Conservation (phyloP, 2,888 invertebrate species). For the Limenitis camilla region DNA sequence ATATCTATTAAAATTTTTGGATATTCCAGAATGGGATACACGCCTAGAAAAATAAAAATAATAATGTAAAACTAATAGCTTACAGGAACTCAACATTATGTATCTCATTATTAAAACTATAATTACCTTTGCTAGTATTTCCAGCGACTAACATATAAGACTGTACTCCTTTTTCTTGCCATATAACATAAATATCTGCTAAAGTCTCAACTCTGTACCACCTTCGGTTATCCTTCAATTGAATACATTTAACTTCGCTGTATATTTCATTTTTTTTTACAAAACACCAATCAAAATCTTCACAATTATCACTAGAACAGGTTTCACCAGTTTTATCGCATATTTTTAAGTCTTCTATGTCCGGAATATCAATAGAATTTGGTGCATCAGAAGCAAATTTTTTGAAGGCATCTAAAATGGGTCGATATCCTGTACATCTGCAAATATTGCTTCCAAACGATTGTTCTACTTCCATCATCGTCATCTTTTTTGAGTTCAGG, state of each 20-base stretch:
- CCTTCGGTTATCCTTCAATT: conserved; percentile 46
- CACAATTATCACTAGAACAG: conserved; percentile 23
- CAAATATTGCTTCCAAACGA: conserved; percentile 86
- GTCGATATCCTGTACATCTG: conserved; percentile 85
- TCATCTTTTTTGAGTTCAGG: conserved; percentile 40
- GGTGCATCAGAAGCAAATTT: conserved; percentile 79
- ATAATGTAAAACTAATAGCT: no score
- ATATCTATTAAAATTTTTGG: conserved; percentile 76
- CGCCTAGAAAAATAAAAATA: conserved; percentile 36
- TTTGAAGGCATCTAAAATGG: conserved; percentile 86
- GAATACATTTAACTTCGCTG: conserved; percentile 31
- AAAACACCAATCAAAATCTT: conserved; percentile 37
- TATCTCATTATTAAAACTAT: background rate
- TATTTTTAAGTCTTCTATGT: conserved; percentile 39
- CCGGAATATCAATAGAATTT: conserved; percentile 51
- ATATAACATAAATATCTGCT: conserved; percentile 64
- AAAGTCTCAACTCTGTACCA: conserved; percentile 72
- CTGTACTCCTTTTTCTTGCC: conserved; percentile 45
- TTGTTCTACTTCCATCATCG: conserved; percentile 80
- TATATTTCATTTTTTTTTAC: conserved; percentile 25
- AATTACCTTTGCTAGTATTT: conserved; percentile 83
- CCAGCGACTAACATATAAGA: conserved; percentile 81
- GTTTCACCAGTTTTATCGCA: conserved; percentile 28
- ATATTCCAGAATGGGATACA: conserved; percentile 45
- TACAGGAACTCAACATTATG: no score